Base-by-base conservation (phyloP, 2,113 vertebrate genomes). In the Phycodurus eques region DNA sequence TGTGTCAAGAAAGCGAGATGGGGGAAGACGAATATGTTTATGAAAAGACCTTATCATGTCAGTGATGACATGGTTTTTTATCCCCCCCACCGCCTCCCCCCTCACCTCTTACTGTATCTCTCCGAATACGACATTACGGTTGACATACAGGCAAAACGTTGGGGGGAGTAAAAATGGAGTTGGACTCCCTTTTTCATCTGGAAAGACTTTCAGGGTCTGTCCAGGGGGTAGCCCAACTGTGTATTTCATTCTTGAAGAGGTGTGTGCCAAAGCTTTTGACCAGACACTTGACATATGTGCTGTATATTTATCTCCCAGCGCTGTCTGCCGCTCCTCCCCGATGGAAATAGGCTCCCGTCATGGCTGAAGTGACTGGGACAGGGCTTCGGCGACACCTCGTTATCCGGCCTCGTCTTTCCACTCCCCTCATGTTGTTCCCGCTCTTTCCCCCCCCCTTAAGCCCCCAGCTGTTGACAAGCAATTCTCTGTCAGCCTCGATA, bases 401-500 rank as follows among this genome's bases (percentile, higher is more conserved):
- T 92, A 92, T 90, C 89, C 74, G 85, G 74, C 73, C 84, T 76
- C 43, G 22, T 74, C 73, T 69, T 74, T 76, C 64, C 73, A 59
- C 74, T 70, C 72, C n/a, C 27, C 75, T 81, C 70, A 70, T 82
- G 51, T 42, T 65, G 9, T 76, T 31, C n/a, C 14, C 47, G 39
- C 64, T 54, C 39, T 46, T 47, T 11, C 17, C 46, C 13, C 46
- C 13, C 27, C 56, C 75, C 82, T 73, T 47, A 59, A 87, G 83
- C 74, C 87, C 85, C 67, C 63, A 49, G 77, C 83, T 84, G 86
- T 91, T 92, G 92, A 93, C 91, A 92, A 91, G 91, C 85, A 89
- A 90, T 88, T 90, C 88, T 88, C 90, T 90, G 85, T 80, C 81
- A 89, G 81, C 79, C 88, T 89, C 89, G 88, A 93, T 91, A 91